Conservation (phyloP, 2,888 invertebrate genomes). For the Phorcus lineatus region DNA sequence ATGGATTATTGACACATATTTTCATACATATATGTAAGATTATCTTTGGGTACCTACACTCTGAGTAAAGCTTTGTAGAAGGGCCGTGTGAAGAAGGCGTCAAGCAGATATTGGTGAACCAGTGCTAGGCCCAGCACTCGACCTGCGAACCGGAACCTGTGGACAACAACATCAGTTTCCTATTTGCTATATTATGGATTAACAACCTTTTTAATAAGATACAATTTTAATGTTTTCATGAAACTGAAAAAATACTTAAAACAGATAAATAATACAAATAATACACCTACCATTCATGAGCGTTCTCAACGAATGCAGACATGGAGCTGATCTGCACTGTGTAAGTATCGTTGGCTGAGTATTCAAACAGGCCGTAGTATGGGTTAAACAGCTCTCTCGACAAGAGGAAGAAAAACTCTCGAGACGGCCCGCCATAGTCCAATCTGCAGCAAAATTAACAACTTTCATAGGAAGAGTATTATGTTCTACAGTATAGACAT, state of each 20-base stretch:
- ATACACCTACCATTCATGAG: slow-evolving; percentile 88
- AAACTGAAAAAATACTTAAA: too few species aligned
- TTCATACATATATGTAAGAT: too few species aligned
- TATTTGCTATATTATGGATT: too few species aligned
- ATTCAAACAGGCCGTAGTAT: slow-evolving; percentile 98
- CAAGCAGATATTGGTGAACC: slow-evolving; percentile 96
- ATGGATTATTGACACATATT: too few species aligned
- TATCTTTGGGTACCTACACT: slow-evolving; percentile 78
- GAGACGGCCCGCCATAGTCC: slow-evolving; percentile 97
- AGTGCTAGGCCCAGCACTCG: slow-evolving; percentile 94
- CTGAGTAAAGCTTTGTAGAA: slow-evolving; percentile 95
- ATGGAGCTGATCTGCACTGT: slow-evolving; percentile 89
- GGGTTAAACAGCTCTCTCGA: slow-evolving; percentile 98
- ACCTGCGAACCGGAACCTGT: slow-evolving; percentile 94
- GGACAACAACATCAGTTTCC: slow-evolving; percentile 30
- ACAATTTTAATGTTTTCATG: too few species aligned
- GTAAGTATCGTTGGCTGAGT: slow-evolving; percentile 97
- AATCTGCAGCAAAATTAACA: slow-evolving; percentile 76
- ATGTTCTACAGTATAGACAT: too few species aligned
- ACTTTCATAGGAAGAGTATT: too few species aligned
- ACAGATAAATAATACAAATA: too few species aligned
- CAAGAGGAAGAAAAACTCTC: slow-evolving; percentile 98
- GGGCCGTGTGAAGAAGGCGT: slow-evolving; percentile 97
- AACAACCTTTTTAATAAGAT: too few species aligned
- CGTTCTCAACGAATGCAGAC: slow-evolving; percentile 97